Percentiles rank a stretch among this genome's conserved stretches.
These are phyloP conservation scores for Diploptera punctata DNA, from an alignment of 2,888 invertebrate species.

Conservation along the genomic window DNA sequence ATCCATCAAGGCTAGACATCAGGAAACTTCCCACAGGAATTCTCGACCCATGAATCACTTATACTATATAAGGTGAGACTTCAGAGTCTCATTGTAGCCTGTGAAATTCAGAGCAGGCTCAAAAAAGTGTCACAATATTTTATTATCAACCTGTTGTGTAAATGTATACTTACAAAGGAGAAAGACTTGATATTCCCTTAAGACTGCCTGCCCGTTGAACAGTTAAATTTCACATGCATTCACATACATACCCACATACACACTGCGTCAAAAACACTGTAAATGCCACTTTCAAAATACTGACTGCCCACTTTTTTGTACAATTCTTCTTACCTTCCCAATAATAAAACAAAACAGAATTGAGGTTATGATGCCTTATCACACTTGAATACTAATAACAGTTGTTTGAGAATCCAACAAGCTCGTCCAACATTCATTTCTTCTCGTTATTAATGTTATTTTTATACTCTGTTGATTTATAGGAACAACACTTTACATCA, in stretches of 20 bases:
- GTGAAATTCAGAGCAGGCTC: no score
- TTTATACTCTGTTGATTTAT: neutral
- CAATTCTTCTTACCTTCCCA: no score
- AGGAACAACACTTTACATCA: neutral
- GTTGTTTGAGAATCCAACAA: neutral
- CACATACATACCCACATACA: neutral
- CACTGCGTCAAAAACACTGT: neutral
- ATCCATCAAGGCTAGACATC: no score
- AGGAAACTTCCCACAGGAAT: no score
- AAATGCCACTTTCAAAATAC: slow-evolving; percentile 13
- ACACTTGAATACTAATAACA: neutral
- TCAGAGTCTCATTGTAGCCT: no score
- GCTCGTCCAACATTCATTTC: no score
- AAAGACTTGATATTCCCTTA: slow-evolving; percentile 14
- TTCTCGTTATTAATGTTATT: no score
- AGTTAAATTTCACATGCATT: neutral
- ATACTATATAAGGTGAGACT: no score
- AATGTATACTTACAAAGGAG: slow-evolving; percentile 7
- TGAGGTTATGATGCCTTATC: neutral
- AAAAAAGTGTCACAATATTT: no score
- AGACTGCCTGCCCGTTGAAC: neutral
- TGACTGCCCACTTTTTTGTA: neutral
- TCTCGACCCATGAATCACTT: no score
- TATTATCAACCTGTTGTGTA: no score
- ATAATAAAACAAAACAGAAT: neutral